These are phyloP conservation scores for Rhabditophanes sp. DNA, from an alignment of 2,888 invertebrate species.

Conservation along the genomic window DNA sequence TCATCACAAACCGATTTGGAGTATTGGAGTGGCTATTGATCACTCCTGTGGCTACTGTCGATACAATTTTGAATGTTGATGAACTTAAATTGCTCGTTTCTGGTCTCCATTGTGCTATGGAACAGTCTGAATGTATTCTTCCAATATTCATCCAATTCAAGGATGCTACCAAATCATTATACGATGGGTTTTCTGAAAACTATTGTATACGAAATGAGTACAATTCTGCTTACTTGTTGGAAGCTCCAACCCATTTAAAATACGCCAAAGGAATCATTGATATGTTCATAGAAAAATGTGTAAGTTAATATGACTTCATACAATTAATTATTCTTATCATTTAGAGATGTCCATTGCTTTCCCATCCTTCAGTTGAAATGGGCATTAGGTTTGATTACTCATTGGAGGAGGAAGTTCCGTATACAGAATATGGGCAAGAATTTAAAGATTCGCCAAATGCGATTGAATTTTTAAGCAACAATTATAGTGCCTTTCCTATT, in stretches of 20 bases:
- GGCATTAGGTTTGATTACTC: slow-evolving; percentile 2
- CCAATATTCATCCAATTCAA: slow-evolving; percentile 74
- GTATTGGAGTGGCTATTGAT: slow-evolving; percentile 18
- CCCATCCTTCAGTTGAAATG: background rate
- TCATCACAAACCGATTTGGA: slow-evolving; percentile 21
- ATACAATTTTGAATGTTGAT: slow-evolving; percentile 10
- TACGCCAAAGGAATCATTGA: slow-evolving; percentile 63
- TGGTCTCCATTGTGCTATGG: slow-evolving; percentile 10
- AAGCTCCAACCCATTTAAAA: slow-evolving; percentile 63
- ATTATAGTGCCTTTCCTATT: no score
- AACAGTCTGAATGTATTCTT: slow-evolving; percentile 46
- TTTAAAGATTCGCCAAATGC: slow-evolving; percentile 4
- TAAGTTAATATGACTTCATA: slow-evolving; percentile 13
- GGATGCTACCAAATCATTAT: slow-evolving; percentile 63
- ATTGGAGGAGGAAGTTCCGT: no score
- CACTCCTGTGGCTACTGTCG: slow-evolving; percentile 10
- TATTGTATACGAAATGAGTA: slow-evolving; percentile 65
- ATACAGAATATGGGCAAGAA: no score
- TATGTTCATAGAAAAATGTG: slow-evolving; percentile 72
- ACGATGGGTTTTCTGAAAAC: slow-evolving; percentile 63
- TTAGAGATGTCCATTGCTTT: slow-evolving; percentile 8
- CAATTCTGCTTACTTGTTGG: slow-evolving; percentile 70
- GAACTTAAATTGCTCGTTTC: slow-evolving; percentile 12
- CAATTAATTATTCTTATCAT: slow-evolving; percentile 4
- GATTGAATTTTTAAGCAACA: no score